Evolutionary conservation across 1,140 invertebrate genomes (phyloP).

Genomic region (Sarcophaga peregrina): DNA sequence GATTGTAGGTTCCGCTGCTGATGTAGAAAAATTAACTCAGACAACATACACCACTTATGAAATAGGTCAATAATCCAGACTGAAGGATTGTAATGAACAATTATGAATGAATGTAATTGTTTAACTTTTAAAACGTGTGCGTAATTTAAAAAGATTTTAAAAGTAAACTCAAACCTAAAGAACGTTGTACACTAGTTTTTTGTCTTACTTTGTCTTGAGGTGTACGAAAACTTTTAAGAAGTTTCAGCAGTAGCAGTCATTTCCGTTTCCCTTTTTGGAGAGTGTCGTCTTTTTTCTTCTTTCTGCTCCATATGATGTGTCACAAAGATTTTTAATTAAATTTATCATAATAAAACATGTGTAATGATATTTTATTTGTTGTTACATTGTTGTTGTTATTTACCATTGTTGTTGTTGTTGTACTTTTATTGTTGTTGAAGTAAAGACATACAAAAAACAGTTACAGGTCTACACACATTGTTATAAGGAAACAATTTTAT

Average conservation of each 20-base stretch:
- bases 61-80: too few relatives aligned
- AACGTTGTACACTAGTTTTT: neutral
- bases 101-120: too few relatives aligned
- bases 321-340: conserved; percentile 38
- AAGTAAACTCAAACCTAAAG: too few relatives aligned
- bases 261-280: neutral
- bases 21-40: too few relatives aligned
- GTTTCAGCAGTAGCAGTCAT: neutral
- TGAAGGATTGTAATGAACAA: too few relatives aligned
- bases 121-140: too few relatives aligned
- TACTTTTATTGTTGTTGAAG: neutral
- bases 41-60: too few relatives aligned
- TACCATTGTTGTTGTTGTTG: neutral
- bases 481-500: neutral
- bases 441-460: neutral
- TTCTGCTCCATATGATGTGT: neutral
- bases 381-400: neutral
- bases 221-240: conserved; percentile 20
- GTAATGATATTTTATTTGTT: conserved; percentile 14
- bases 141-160: too few relatives aligned
- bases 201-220: conserved; percentile 14
- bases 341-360: conserved; percentile 32
- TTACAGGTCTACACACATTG: neutral
- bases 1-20: too few relatives aligned
- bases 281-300: conserved; percentile 45